Evolutionary conservation across 2,888 invertebrate species (phyloP), one percentile per base, ranked within the genome.

Genomic region (Epirrhoe tristata): DNA sequence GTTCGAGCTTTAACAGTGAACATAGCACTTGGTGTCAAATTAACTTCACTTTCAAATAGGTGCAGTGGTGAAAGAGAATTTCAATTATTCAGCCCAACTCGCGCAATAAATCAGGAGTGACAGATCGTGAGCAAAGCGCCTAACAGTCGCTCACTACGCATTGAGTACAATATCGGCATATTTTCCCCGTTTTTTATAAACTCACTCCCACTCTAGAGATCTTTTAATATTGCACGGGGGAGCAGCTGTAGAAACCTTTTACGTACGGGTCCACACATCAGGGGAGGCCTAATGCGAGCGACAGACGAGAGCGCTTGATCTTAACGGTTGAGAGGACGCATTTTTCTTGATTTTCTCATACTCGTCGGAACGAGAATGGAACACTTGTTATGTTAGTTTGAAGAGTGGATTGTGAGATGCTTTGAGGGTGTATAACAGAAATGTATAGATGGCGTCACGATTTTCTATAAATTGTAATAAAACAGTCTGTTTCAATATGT

Each of bases 191-290:
- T 86, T 86, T 86, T 87, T 88, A 88, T 88, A 85, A 85, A 85
- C 82, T 87, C 82, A 73, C 81, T 74, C 80, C 78, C 81, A 85
- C 82, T 85, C 76, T 77, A 82, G 78, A 82, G 77, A 85, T 86
- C 80, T 88, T 88, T 89, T 88, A 89, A 90, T 90, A 89, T 86
- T 82, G 83, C 84, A 84, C 78, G 79, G 82, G 88, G 88, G 88
- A 85, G 86, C 89, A 89, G 89, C 87, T 89, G 90, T 83, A 82
- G 82, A 82, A 87, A 85, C 87, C 89, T 89, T 89, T 90, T 88
- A 86, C 86, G 84, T 84, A 79, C 71, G 70, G 63, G 63, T 54
- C 64, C 43, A 64, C 60, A 68, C 55, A 63, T 52, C 73, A 74
- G 72, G 80, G 81, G 83, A 79, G 81, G 82, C 78, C 78, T 86